phyloP scores from a whole-genome alignment of 2,797 vertebrate species.

The Phataginus tricuspis region DNA sequence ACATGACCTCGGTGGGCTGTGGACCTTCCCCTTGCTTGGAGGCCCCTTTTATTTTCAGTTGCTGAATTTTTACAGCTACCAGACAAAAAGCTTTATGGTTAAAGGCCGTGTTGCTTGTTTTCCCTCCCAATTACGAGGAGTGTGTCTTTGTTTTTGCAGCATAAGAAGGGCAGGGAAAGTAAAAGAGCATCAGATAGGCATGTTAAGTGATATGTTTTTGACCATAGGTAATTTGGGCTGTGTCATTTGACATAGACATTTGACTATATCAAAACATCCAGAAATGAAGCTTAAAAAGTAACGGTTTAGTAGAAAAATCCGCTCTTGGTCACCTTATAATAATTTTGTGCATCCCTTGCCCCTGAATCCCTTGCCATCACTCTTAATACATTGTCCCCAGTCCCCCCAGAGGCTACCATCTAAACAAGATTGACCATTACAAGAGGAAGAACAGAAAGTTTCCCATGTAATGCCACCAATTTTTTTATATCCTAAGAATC shows the following conservation, averaged over 20 bases:
- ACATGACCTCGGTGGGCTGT: conserved; percentile 74
- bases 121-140: conserved; percentile 31
- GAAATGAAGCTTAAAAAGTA: conserved; percentile 88
- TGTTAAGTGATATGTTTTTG: conserved; percentile 67
- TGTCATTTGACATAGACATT: neutral
- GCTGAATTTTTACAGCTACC: conserved; percentile 75
- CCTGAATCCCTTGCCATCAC: conserved; percentile 81
- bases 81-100: conserved; percentile 76
- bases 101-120: conserved; percentile 72
- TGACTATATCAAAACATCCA: conserved; percentile 29
- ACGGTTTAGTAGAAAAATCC: conserved; percentile 85
- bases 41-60: conserved; percentile 81
- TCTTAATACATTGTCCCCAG: conserved; percentile 78
- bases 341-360: conserved; percentile 63
- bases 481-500: conserved; percentile 71
- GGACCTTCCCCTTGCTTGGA: conserved; percentile 78
- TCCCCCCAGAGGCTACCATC: conserved; percentile 80
- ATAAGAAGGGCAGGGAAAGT: neutral
- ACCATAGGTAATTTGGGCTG: conserved; percentile 55
- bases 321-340: conserved; percentile 82
- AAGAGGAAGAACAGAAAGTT: conserved; percentile 83
- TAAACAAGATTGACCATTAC: conserved; percentile 87
- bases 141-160: neutral
- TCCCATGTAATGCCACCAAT: conserved; percentile 72
- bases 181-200: conserved; percentile 40